Evolutionary conservation across 1,140 invertebrate genomes (phyloP).

Genomic region (Apis laboriosa): DNA sequence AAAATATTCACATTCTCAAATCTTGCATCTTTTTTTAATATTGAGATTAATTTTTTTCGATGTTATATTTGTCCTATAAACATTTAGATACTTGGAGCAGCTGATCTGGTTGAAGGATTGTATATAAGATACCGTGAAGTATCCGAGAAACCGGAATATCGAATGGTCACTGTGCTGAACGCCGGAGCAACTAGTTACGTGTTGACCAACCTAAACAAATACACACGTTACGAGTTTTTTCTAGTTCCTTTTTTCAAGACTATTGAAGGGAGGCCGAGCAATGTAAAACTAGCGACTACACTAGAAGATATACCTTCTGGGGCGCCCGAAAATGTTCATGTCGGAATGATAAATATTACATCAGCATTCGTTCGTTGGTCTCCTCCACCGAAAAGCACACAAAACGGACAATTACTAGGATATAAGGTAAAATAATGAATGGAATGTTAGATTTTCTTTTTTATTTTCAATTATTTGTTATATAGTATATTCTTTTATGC

Average conservation of each 20-base stretch:
- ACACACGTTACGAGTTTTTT: constrained; percentile 93
- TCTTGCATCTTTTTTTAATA: too few species aligned
- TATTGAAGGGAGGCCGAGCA: constrained; percentile 91
- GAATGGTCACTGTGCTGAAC: constrained; percentile 86
- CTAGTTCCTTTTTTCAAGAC: constrained; percentile 93
- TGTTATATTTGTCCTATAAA: not conserved
- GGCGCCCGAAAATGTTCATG: constrained; percentile 90
- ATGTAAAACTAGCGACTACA: constrained; percentile 86
- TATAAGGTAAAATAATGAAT: constrained; percentile 85
- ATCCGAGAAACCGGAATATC: constrained; percentile 85
- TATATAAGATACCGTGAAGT: constrained; percentile 95
- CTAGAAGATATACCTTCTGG: constrained; percentile 87
- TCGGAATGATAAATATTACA: constrained; percentile 91
- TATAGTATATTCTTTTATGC: not conserved
- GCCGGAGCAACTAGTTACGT: constrained; percentile 85
- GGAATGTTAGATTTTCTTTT: too few species aligned
- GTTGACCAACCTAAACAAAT: constrained; percentile 89
- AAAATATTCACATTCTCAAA: too few species aligned
- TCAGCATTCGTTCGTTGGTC: constrained; percentile 90
- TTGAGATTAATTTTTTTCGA: not conserved
- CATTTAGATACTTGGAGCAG: constrained; percentile 80
- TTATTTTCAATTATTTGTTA: not conserved
- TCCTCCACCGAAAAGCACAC: constrained; percentile 88
- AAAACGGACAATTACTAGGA: constrained; percentile 91
- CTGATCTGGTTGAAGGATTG: constrained; percentile 90